Percentiles rank a stretch among this genome's conserved stretches.
Conservation (phyloP, 2,113 vertebrate genomes). For the Tenrec ecaudatus region DNA sequence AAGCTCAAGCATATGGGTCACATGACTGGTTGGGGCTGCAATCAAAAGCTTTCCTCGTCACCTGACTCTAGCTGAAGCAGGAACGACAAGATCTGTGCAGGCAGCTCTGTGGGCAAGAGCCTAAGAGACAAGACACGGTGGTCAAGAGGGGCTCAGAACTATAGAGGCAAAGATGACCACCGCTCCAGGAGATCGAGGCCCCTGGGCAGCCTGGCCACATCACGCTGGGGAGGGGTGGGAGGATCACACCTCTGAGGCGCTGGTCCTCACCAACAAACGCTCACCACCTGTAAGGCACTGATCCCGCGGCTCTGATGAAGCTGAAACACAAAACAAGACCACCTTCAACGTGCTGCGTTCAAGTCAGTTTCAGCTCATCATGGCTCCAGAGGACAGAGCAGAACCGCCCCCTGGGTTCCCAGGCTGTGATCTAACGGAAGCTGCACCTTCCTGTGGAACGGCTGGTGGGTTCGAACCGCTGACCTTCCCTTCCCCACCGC, state of each 20-base stretch:
- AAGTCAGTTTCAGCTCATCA: not conserved
- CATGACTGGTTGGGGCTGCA: not conserved
- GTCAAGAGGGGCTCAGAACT: not conserved
- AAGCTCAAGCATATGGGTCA: not conserved
- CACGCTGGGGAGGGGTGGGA: not conserved
- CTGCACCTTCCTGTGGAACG: no score
- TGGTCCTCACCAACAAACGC: fast-evolving
- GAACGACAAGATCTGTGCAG: not conserved
- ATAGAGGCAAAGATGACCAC: not conserved
- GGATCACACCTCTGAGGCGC: not conserved
- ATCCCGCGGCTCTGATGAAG: not conserved
- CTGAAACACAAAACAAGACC: not conserved
- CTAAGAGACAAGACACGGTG: no score
- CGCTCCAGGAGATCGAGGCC: not conserved
- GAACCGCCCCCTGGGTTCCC: no score
- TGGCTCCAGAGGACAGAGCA: not conserved
- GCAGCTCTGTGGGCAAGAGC: not conserved
- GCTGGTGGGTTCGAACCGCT: no score
- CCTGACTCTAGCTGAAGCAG: not conserved
- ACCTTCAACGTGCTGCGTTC: not conserved
- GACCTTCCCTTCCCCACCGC: not conserved
- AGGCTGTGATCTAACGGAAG: no score
- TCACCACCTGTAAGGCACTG: fast-evolving
- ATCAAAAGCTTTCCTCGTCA: not conserved
- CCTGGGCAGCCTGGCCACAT: no score